A percentile compares a stretch with the other conserved stretches of the same genome.
Conservation (phyloP, 2,888 invertebrate genomes). For the Dolichomitus sp. region DNA sequence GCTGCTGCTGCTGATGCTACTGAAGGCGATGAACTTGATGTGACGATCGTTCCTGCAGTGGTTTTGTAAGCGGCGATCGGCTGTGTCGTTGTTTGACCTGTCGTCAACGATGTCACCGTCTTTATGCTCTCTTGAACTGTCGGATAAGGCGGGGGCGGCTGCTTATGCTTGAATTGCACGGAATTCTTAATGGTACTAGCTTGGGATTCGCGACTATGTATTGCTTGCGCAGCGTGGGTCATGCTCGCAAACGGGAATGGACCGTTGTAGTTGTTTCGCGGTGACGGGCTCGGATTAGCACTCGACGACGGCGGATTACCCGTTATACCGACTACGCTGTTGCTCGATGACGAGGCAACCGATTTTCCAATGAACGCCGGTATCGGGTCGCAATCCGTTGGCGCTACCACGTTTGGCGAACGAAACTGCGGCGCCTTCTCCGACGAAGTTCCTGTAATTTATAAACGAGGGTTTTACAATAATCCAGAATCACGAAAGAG, state of each 20-base stretch:
- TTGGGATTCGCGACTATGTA: conserved; percentile 90
- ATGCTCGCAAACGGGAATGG: conserved; percentile 96
- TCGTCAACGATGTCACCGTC: conserved; percentile 81
- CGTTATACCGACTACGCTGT: conserved; percentile 74
- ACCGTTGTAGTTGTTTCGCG: conserved; percentile 87
- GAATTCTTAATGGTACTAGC: conserved; percentile 78
- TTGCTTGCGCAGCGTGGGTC: conserved; percentile 94
- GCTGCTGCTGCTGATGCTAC: not conserved
- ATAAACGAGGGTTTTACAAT: not conserved
- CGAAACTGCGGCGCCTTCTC: conserved; percentile 88
- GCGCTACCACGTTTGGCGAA: conserved; percentile 96
- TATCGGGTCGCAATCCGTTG: conserved; percentile 91
- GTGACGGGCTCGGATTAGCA: conserved; percentile 81
- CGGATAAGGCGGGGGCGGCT: conserved; percentile 86
- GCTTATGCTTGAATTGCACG: conserved; percentile 82
- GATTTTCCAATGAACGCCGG: conserved; percentile 83
- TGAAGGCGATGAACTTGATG: conserved; percentile 62
- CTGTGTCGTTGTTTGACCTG: conserved; percentile 79
- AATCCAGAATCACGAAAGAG: not conserved
- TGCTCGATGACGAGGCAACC: conserved; percentile 77
- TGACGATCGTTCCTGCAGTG: conserved; percentile 64
- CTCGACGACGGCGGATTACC: conserved; percentile 78
- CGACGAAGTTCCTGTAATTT: conserved; percentile 78
- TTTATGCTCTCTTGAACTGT: conserved; percentile 81
- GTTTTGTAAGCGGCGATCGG: conserved; percentile 81